Base-by-base conservation (phyloP, 2,113 vertebrate genomes). In the Vulpes ferrilata region DNA sequence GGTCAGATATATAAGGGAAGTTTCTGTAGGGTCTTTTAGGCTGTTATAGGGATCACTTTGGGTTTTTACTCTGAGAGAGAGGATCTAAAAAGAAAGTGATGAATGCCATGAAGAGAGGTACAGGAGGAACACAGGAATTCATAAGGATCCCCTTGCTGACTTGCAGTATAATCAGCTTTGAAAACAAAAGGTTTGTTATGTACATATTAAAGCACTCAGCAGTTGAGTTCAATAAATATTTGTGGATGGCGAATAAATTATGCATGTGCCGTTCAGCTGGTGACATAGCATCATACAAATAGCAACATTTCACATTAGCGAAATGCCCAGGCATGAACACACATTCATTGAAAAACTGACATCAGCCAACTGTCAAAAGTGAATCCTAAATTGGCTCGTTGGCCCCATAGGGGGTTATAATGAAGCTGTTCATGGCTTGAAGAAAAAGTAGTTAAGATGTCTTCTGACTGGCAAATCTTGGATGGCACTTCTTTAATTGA, bases 221-320 rank as follows among this genome's bases (percentile, higher is more conserved):
- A 5, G 51, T 78, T 88, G 86, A 93, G 67, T 96, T 89, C 89
- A 97, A n/a, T 93, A 85, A 88, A 87, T 92, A 92, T 89, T 96
- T 97, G 79, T 83, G 57, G 76, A 71, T 92, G 53, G 80, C 74
- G 35, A 97, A n/a, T 74, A 76, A 90, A 82, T 73, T 62, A 62
- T 91, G 48, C 35, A 11, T 38, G 38, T 90, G 84, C 64, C 89
- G n/a, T 64, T 95, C 92, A 89, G 92, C 85, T 90, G 53, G 88
- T 88, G 48, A 84, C 55, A 90, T 16, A 27, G 43, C 51, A 30
- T 25, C 73, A 69, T 12, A 82, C 8, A 80, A 93, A 64, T 62
- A 94, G 4, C 55, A 94, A 17, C 25, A 30, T 73, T 82, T 90
- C 79, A 76, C 51, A 81, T 65, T n/a, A 71, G 32, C 84, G 65